Evolutionary conservation across 2,113 vertebrate genomes (phyloP).

Genomic region (Syngnathus scovelli): DNA sequence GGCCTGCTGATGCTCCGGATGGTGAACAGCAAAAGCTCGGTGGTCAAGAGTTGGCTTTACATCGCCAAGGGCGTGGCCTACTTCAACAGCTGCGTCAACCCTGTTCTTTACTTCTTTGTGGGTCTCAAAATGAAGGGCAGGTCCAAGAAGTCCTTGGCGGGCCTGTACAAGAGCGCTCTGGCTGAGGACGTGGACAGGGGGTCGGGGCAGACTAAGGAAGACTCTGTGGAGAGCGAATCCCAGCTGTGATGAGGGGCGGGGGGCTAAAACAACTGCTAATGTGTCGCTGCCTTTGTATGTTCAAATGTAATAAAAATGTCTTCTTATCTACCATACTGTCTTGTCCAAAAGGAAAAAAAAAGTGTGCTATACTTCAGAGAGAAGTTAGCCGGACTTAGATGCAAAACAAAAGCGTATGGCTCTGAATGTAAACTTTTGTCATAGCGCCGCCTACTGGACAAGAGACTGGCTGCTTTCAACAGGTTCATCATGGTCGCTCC

Average conservation of each 20-base stretch:
- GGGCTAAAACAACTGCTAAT: background rate
- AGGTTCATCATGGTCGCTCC: too few species aligned
- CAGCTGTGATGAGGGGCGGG: background rate
- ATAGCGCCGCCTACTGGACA: too few species aligned
- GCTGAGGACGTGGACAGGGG: conserved; percentile 41
- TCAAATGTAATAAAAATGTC: background rate
- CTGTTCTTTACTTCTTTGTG: conserved; percentile 75
- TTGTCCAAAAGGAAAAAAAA: too few species aligned
- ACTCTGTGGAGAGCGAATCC: background rate
- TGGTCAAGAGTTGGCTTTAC: conserved; percentile 57
- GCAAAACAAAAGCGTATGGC: too few species aligned
- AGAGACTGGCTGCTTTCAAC: too few species aligned
- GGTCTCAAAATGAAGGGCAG: conserved; percentile 53
- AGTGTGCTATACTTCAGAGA: too few species aligned
- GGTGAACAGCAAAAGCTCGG: conserved; percentile 47
- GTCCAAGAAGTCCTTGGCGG: conserved; percentile 45
- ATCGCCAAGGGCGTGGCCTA: conserved; percentile 60
- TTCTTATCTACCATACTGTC: too few species aligned
- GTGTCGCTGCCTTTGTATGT: background rate
- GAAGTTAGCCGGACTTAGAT: background rate
- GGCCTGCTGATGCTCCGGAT: conserved; percentile 67
- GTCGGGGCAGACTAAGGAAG: conserved; percentile 30
- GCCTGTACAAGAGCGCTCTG: conserved; percentile 56
- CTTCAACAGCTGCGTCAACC: conserved; percentile 76
- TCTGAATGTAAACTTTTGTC: too few species aligned